These are phyloP conservation scores for Odontomyia ornata DNA, from an alignment of 2,888 invertebrate genomes.

Conservation along the genomic window DNA sequence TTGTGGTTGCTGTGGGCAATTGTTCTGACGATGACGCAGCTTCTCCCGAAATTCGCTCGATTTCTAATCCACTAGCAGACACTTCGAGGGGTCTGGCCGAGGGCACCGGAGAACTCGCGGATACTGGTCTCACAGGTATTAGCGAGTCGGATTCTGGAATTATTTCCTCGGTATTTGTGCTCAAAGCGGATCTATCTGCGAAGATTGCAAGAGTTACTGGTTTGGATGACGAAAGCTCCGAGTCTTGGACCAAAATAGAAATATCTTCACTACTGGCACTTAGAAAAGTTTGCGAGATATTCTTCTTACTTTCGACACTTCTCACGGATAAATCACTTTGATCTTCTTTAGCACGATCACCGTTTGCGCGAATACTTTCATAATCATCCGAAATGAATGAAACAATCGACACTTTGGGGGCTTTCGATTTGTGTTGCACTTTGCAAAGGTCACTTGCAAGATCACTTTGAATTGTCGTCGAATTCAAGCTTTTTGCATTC, in stretches of 20 bases:
- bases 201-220: not conserved
- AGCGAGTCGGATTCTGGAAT: not conserved
- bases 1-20: constrained; percentile 12
- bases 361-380: not conserved
- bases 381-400: constrained; percentile 40
- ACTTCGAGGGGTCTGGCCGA: not conserved
- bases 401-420: constrained; percentile 49
- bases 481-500: not conserved
- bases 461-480: constrained; percentile 10
- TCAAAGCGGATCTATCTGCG: not conserved
- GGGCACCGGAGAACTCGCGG: not conserved
- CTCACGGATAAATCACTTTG: constrained; percentile 11
- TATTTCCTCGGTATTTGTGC: not conserved
- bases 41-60: not conserved
- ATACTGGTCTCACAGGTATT: not conserved
- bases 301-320: constrained; percentile 20
- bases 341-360: constrained; percentile 2
- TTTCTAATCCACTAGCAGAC: not conserved
- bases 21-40: not conserved
- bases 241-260: not conserved
- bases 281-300: constrained; percentile 36
- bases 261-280: not conserved
- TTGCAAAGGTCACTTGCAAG: constrained; percentile 36
- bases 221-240: not conserved
- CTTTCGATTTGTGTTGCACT: constrained; percentile 27